These are phyloP conservation scores for Chloroceryle amazona DNA, from an alignment of 2,797 vertebrate species.

Conservation along the genomic window DNA sequence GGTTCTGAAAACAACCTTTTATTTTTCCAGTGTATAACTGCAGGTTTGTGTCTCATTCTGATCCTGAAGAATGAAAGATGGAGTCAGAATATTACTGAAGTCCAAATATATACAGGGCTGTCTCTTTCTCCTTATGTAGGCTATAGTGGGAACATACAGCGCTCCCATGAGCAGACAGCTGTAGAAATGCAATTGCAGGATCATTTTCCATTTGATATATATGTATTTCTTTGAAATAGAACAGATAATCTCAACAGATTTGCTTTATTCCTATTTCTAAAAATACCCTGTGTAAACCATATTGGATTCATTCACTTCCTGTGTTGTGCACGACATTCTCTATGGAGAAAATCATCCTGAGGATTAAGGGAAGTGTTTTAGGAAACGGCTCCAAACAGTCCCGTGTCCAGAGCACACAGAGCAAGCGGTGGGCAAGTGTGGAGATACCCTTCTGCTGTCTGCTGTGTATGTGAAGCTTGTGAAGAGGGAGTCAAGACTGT, in stretches of 20 bases:
- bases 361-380: background rate
- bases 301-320: background rate
- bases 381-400: background rate
- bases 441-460: background rate
- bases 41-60: background rate
- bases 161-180: background rate
- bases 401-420: background rate
- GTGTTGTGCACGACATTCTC: background rate
- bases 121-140: background rate
- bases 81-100: background rate
- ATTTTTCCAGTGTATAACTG: background rate
- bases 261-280: constrained; percentile 3
- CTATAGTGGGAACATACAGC: background rate
- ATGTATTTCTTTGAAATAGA: background rate
- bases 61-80: background rate
- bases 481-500: accelerated
- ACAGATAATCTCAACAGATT: background rate
- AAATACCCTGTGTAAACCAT: background rate
- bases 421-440: accelerated
- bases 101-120: background rate
- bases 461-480: background rate
- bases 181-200: background rate
- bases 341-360: background rate
- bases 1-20: background rate
- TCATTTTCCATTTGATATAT: background rate